Base-by-base conservation (phyloP, 2,888 invertebrate genomes). In the Rhagophthalmus giganteus region DNA sequence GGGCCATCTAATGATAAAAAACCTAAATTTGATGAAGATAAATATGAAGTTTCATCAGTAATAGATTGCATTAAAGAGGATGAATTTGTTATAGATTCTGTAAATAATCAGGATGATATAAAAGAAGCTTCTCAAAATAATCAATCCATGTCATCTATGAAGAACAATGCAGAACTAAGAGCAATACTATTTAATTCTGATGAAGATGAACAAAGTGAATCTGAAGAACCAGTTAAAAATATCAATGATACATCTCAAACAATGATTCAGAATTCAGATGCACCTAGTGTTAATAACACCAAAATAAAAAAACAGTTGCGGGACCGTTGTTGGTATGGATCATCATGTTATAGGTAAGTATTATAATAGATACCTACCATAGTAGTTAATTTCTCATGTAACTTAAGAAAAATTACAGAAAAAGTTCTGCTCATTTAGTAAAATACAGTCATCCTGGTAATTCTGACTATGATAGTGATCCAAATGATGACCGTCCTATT, bases 361-460 rank as follows among this genome's bases (percentile, higher is more conserved):
- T 13, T 33, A n/a, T n/a, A n/a, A n/a, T n/a, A n/a, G n/a, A n/a
- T n/a, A n/a, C n/a, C n/a, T n/a, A n/a, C n/a, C n/a, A n/a, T n/a
- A n/a, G n/a, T 24, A 5, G 3, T 10, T 26, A 11, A 16, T 5
- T 27, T 26, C 14, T 35, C 8, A 15, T 32, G 9, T 34, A 40
- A 12, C 10, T 25, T 11, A 8, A 20, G 20, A 20, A 20, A 20
- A 20, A 20, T 20, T n/a, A n/a, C 70, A 84, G 86, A 61, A 81
- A 78, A 63, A 86, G 84, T 68, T 73, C 79, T 0, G 69, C 71
- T 2, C 88, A 88, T 68, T 78, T 76, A 57, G 64, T 67, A 9
- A 74, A 80, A 61, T 86, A 78, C 69, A 79, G 82, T 55, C 88
- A 88, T 75, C 85, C 85, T 0, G 72, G 76, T 0, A 86, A 87